Conservation (phyloP, 2,113 vertebrate species). For the Orientallactaga bullata region DNA sequence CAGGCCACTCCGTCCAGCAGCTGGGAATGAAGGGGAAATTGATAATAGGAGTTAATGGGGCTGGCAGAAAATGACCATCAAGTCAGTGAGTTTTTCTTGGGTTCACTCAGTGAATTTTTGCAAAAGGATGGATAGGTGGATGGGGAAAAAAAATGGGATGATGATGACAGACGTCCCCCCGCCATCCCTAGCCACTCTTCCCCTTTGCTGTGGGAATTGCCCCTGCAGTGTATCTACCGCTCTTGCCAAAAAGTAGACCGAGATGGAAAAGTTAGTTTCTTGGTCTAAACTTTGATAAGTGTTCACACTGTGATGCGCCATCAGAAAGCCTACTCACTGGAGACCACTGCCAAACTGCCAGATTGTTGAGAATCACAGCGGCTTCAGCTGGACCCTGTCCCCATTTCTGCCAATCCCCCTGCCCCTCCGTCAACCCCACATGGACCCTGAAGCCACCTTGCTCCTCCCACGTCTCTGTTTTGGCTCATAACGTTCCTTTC, state of each 20-base stretch:
- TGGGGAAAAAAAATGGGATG: neutral
- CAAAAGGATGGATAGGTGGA: neutral
- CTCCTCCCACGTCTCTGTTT: neutral
- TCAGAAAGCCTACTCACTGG: neutral
- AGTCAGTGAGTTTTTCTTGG: neutral
- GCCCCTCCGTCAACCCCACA: neutral
- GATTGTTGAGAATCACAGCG: neutral
- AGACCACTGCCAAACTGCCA: neutral
- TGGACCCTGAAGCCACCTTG: neutral
- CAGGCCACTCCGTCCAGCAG: neutral
- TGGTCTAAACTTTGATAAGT: conserved; percentile 41
- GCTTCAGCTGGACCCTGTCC: neutral
- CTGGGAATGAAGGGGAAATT: neutral
- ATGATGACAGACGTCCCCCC: too few species aligned
- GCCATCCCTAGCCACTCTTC: neutral
- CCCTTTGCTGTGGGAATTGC: neutral
- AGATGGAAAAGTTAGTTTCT: conserved; percentile 63
- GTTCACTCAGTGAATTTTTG: neutral
- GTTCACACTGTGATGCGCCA: neutral
- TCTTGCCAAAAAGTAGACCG: conserved; percentile 44
- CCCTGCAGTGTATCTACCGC: neutral
- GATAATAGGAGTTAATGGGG: neutral
- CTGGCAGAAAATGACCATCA: neutral
- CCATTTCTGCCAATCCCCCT: neutral
- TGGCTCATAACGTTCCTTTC: neutral